These are phyloP conservation scores for Latheticus oryzae DNA, from an alignment of 2,888 invertebrate species.

Conservation along the genomic window DNA sequence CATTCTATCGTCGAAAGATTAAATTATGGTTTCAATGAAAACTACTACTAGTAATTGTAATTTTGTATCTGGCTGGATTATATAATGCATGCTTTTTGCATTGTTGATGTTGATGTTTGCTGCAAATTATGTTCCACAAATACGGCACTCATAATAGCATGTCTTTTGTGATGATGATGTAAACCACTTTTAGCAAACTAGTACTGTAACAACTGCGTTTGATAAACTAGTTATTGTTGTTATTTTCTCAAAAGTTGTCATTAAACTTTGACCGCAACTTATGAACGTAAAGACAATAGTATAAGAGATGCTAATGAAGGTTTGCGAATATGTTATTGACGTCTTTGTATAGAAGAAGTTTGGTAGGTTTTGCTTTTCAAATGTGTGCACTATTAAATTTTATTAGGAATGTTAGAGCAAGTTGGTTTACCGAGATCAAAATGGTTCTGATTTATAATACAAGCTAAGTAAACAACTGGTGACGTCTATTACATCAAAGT, in stretches of 20 bases:
- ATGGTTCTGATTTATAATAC: conserved; percentile 44
- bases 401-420: conserved; percentile 1
- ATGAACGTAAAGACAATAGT: conserved; percentile 5
- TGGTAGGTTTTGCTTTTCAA: conserved; percentile 6
- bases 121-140: too few relatives aligned
- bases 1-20: too few relatives aligned
- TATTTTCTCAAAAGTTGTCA: too few relatives aligned
- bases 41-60: too few relatives aligned
- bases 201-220: too few relatives aligned
- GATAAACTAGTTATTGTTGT: too few relatives aligned
- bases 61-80: too few relatives aligned
- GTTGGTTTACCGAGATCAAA: conserved; percentile 29
- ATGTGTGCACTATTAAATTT: conserved; percentile 1
- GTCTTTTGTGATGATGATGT: too few relatives aligned
- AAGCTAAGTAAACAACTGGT: conserved; percentile 52
- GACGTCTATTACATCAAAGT: conserved; percentile 56
- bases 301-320: conserved; percentile 8
- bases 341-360: neutral
- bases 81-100: too few relatives aligned
- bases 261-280: conserved; percentile 23
- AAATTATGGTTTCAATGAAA: too few relatives aligned
- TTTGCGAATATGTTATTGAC: neutral
- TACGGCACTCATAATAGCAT: too few relatives aligned
- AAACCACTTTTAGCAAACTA: conserved; percentile 16
- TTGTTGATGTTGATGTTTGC: too few relatives aligned